Conservation (phyloP, 2,888 invertebrate genomes). For the Strigamia transsilvanica region DNA sequence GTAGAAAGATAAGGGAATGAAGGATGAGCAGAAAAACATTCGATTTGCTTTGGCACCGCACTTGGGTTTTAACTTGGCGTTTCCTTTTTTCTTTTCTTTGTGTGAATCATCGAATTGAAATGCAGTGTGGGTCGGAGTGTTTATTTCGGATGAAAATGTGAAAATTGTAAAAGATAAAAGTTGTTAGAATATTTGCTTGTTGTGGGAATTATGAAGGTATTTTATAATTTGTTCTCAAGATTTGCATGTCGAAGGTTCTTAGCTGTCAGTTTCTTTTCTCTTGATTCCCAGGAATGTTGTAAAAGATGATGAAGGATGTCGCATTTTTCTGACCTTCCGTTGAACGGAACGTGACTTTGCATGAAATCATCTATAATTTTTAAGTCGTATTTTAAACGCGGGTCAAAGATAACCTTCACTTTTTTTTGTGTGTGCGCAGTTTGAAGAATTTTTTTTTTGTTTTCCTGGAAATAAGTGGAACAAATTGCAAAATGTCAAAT, state of each 20-base stretch:
- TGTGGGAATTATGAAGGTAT: not conserved
- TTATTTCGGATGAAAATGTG: not conserved
- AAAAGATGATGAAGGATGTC: constrained; percentile 17
- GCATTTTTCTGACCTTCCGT: constrained; percentile 34
- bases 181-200: not conserved
- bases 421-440: not conserved
- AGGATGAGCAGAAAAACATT: constrained; percentile 49
- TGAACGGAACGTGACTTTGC: constrained; percentile 34
- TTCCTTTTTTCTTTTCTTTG: not conserved
- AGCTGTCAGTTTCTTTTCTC: constrained; percentile 36
- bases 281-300: constrained; percentile 37
- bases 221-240: constrained; percentile 18
- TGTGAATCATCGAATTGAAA: constrained; percentile 20
- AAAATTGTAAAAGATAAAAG: not conserved
- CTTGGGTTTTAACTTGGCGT: constrained; percentile 26
- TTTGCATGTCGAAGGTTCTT: constrained; percentile 25
- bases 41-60: constrained; percentile 18
- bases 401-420: constrained; percentile 29
- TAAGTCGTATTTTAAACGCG: constrained; percentile 19
- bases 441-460: not conserved
- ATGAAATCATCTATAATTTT: constrained; percentile 44
- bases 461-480: constrained; percentile 17
- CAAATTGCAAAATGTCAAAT: constrained; percentile 7
- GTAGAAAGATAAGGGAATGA: constrained; percentile 47
- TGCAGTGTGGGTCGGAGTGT: not conserved